Percentiles rank a stretch among this genome's conserved stretches.
Conservation (phyloP, 2,888 invertebrate species). For the Mantis religiosa region DNA sequence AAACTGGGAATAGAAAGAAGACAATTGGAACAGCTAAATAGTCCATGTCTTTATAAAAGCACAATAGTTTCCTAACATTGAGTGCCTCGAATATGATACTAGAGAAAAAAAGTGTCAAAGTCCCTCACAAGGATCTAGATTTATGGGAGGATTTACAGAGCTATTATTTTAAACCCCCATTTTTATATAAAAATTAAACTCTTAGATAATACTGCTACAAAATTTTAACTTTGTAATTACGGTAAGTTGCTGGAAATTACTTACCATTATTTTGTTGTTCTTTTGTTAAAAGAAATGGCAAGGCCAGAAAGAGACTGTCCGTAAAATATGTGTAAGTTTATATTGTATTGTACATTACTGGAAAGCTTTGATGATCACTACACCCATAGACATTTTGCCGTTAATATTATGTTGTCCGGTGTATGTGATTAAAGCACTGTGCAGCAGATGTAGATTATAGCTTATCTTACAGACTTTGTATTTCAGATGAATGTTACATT, state of each 20-base stretch:
- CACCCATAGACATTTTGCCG: background rate
- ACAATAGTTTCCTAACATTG: constrained; percentile 35
- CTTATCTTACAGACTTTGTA: background rate
- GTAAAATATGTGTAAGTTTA: constrained; percentile 18
- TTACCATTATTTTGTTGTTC: constrained; percentile 25
- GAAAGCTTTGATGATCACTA: constrained; percentile 11
- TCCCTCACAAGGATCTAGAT: constrained; percentile 32
- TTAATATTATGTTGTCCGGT: background rate
- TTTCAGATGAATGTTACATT: background rate
- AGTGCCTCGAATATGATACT: constrained; percentile 35
- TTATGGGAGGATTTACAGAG: constrained; percentile 34
- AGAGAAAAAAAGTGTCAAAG: constrained; percentile 29
- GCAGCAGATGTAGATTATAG: constrained; percentile 12
- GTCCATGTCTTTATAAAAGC: constrained; percentile 31
- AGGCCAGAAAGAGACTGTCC: constrained; percentile 23
- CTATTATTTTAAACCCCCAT: constrained; percentile 34
- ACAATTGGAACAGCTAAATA: background rate
- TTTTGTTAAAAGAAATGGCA: constrained; percentile 16
- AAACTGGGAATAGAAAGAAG: background rate
- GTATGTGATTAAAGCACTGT: background rate
- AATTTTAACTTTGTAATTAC: constrained; percentile 29
- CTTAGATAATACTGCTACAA: constrained; percentile 29
- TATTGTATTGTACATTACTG: constrained; percentile 19
- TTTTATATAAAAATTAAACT: constrained; percentile 31
- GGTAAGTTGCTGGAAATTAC: constrained; percentile 26